Evolutionary conservation across 2,797 vertebrate genomes (phyloP).

Genomic region (Danio jaintianensis): DNA sequence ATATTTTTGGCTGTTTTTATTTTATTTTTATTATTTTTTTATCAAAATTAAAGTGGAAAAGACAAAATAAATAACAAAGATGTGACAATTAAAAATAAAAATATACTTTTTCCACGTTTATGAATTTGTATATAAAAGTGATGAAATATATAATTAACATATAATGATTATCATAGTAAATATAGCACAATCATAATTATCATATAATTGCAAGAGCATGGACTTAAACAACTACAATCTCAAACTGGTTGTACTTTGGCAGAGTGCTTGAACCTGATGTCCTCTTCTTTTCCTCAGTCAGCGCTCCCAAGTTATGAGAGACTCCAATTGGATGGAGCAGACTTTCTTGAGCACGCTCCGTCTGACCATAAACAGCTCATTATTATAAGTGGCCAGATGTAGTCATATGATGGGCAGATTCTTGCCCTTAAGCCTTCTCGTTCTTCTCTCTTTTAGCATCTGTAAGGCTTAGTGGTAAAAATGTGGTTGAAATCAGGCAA

Average conservation of each 20-base stretch:
- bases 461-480: conserved; percentile 29
- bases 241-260: conserved; percentile 32
- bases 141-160: too few species aligned
- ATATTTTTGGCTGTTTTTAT: too few species aligned
- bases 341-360: conserved; percentile 68
- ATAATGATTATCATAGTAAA: too few species aligned
- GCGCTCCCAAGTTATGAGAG: conserved; percentile 36
- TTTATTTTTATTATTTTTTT: too few species aligned
- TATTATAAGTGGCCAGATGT: conserved; percentile 74
- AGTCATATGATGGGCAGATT: conserved; percentile 73
- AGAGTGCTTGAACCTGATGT: background rate
- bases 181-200: too few species aligned
- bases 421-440: conserved; percentile 70
- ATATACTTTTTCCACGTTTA: too few species aligned
- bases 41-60: too few species aligned
- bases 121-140: too few species aligned
- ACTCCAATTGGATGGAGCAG: conserved; percentile 65
- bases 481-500: conserved; percentile 63
- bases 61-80: too few species aligned
- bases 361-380: conserved; percentile 79
- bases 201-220: too few species aligned
- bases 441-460: conserved; percentile 68
- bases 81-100: too few species aligned
- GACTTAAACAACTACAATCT: conserved; percentile 9
- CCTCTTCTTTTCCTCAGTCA: background rate